These are phyloP conservation scores for Mastomys natalensis DNA, from an alignment of 2,113 vertebrate genomes.

Conservation along the genomic window DNA sequence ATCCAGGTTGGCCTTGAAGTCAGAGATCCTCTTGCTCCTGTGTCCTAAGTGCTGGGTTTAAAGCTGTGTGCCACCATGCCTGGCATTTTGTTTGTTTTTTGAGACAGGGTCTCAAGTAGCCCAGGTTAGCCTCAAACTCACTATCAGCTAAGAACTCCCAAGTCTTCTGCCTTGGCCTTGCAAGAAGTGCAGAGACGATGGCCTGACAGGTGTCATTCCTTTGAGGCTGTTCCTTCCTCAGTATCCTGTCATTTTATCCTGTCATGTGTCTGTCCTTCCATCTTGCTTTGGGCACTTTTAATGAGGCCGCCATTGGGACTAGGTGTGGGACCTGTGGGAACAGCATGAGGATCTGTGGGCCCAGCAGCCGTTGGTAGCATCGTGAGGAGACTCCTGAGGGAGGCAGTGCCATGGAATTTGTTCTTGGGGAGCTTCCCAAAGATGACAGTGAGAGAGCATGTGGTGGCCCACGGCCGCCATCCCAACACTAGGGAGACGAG, in stretches of 20 bases:
- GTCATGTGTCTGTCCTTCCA: background rate
- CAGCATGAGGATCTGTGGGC: background rate
- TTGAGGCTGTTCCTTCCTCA: background rate
- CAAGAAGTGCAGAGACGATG: background rate
- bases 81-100: background rate
- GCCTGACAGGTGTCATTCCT: too few relatives aligned
- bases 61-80: background rate
- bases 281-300: background rate
- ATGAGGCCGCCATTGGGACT: background rate
- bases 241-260: background rate
- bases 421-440: background rate
- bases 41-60: background rate
- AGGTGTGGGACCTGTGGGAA: background rate
- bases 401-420: too few relatives aligned
- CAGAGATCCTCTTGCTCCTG: background rate
- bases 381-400: background rate
- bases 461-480: too few relatives aligned
- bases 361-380: too few relatives aligned
- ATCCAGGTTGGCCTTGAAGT: background rate
- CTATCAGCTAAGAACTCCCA: background rate
- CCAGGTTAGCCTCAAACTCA: background rate
- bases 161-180: background rate
- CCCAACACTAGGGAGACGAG: too few relatives aligned
- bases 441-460: too few relatives aligned
- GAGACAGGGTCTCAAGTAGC: background rate